Percentiles rank a stretch among this genome's conserved stretches.
phyloP scores from a whole-genome alignment of 1,140 invertebrate genomes.

The Rhysida immarginata region DNA sequence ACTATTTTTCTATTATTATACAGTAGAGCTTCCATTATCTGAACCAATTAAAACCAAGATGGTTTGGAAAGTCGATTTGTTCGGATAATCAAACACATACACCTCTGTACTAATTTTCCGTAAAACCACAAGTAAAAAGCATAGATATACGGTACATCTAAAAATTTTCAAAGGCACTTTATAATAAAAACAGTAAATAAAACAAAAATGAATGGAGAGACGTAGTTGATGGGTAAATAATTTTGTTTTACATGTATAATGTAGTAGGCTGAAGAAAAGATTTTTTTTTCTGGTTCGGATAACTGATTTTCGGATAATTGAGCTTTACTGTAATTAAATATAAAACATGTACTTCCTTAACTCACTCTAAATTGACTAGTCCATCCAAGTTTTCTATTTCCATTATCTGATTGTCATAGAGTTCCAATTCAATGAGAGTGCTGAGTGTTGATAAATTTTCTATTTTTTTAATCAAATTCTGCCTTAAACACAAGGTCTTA shows the following conservation, averaged over 20 bases:
- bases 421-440: conserved; percentile 69
- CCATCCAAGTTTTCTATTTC: conserved; percentile 74
- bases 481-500: conserved; percentile 65
- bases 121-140: no score
- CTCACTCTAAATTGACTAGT: conserved; percentile 79
- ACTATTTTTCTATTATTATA: no score
- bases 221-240: neutral
- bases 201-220: neutral
- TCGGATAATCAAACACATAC: no score
- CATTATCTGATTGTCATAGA: conserved; percentile 93
- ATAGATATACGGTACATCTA: no score
- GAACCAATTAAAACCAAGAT: no score
- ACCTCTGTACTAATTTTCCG: no score
- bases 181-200: neutral
- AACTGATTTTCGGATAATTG: neutral
- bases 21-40: no score
- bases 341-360: conserved; percentile 18
- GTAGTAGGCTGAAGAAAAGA: neutral
- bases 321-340: neutral
- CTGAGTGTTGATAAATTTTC: conserved; percentile 61
- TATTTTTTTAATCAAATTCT: conserved; percentile 92
- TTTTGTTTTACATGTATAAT: neutral
- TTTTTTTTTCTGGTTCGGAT: neutral
- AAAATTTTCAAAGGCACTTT: neutral
- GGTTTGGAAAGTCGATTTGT: no score